Base-by-base conservation (phyloP, 1,140 invertebrate species). In the Trichomalopsis sarcophagae region DNA sequence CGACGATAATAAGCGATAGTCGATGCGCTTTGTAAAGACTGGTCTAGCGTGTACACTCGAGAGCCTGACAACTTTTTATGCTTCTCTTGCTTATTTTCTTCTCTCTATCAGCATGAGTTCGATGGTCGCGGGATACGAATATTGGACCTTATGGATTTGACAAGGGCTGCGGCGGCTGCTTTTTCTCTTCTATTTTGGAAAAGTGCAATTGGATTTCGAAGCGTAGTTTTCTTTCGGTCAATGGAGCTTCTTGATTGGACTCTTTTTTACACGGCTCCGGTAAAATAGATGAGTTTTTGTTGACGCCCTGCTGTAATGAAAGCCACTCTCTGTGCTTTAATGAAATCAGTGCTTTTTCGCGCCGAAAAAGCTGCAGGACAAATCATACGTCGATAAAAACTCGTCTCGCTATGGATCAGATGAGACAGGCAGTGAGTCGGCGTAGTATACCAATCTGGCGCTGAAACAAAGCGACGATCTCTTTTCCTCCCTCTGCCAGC, bases 1-100 rank as follows among this genome's bases (percentile, higher is more conserved):
- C 87, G 87, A 71, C 83, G 82, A 84, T 87, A 84, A 88, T 87
- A 86, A 86, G 76, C 84, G 66, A 75, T 88, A 83, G 55, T 21
- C 1, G 21, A 62, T 62, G 55, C 77, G 77, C 27, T 71, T 27
- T 85, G 82, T 44, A 82, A 84, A 3, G 55, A 36, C 40, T 5
- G 0, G 4, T 36, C 40, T 7, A 44, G 4, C 36, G 36, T 44
- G 17, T 3, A 21, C 55, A 6, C 47, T 30, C 5, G 2, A 36
- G 33, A 36, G 33, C 33, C 3, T 36, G 33, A 36, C 33, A 0
- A 0, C 5, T 36, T 36, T 36, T 50, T 66, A 27, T 66, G 77
- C 40, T 66, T 30, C 69, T 30, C 33, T 73, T 73, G 27, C 27
- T 73, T 36, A 5, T 73, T 76, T 4, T n/a, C 69, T 14, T 14